Conservation (phyloP, 2,797 vertebrate species). For the Corythornis leucogaster region DNA sequence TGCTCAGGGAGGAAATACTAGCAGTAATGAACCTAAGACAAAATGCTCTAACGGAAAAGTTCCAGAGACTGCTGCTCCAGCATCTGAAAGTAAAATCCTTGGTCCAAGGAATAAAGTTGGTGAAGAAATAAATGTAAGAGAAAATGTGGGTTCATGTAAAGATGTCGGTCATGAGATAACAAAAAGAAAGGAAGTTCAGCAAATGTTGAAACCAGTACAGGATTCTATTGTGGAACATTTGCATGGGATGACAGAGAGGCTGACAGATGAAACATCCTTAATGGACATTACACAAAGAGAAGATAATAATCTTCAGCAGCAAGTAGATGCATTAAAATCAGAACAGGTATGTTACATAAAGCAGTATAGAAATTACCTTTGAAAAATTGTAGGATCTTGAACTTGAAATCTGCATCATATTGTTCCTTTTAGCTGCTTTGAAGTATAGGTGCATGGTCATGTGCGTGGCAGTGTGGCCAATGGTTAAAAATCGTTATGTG, state of each 20-base stretch:
- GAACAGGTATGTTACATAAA: conserved; percentile 74
- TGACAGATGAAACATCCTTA: conserved; percentile 48
- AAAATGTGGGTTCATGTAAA: conserved; percentile 69
- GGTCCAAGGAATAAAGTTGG: conserved; percentile 63
- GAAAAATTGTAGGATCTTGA: neutral
- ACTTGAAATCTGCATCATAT: neutral
- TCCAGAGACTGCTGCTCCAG: conserved; percentile 4
- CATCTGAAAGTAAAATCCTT: neutral
- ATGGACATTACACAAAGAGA: conserved; percentile 26
- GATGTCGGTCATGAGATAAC: conserved; percentile 53
- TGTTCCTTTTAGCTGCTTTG: neutral
- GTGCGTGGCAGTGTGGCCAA: neutral
- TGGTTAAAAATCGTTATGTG: neutral
- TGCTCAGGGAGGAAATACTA: neutral
- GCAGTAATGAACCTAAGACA: neutral
- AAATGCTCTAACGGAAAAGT: conserved; percentile 39
- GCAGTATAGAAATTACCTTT: neutral
- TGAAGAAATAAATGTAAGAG: conserved; percentile 70
- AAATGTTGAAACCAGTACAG: conserved; percentile 58
- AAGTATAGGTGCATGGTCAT: neutral
- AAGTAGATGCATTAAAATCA: conserved; percentile 76
- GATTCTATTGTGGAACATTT: conserved; percentile 50
- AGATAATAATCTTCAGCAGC: conserved; percentile 82
- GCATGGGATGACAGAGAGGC: conserved; percentile 62
- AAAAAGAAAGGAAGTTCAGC: conserved; percentile 60